phyloP scores from a whole-genome alignment of 2,888 invertebrate genomes.

The Acanthoscelides obtectus region DNA sequence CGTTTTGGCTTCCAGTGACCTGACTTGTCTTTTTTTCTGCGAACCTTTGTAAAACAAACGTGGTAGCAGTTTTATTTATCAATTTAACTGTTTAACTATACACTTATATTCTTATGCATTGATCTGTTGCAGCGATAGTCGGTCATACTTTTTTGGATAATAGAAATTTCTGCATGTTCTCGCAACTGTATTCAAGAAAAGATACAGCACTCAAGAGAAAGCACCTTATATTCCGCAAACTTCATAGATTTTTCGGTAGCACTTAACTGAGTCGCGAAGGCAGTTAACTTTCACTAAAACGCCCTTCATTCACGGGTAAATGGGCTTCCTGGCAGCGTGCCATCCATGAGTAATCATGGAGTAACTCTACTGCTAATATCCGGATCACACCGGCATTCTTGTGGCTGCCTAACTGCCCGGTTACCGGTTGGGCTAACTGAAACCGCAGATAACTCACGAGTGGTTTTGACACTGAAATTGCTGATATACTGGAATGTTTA shows the following conservation, averaged over 20 bases:
- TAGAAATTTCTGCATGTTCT: too few species aligned
- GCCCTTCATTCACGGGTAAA: background rate
- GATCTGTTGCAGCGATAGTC: too few species aligned
- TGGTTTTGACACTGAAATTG: background rate
- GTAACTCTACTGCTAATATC: background rate
- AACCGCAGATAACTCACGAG: background rate
- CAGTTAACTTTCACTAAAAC: background rate
- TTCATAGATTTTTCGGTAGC: background rate
- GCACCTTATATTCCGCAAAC: background rate
- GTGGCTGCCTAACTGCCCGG: background rate
- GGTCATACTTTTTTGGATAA: too few species aligned
- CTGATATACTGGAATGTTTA: background rate
- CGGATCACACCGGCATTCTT: background rate
- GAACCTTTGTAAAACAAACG: too few species aligned
- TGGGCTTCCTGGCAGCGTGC: background rate
- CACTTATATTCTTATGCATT: too few species aligned
- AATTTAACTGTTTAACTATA: too few species aligned
- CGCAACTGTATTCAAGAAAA: too few species aligned
- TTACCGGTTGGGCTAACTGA: background rate
- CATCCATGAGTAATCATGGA: background rate
- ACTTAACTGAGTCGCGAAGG: background rate
- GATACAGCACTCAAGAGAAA: too few species aligned
- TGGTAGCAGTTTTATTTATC: too few species aligned
- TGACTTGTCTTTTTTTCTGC: too few species aligned
- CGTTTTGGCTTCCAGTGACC: too few species aligned